Percentiles rank a stretch among this genome's conserved stretches.
These are phyloP conservation scores for Daubentonia madagascariensis DNA, from an alignment of 2,113 vertebrate genomes.

Conservation along the genomic window DNA sequence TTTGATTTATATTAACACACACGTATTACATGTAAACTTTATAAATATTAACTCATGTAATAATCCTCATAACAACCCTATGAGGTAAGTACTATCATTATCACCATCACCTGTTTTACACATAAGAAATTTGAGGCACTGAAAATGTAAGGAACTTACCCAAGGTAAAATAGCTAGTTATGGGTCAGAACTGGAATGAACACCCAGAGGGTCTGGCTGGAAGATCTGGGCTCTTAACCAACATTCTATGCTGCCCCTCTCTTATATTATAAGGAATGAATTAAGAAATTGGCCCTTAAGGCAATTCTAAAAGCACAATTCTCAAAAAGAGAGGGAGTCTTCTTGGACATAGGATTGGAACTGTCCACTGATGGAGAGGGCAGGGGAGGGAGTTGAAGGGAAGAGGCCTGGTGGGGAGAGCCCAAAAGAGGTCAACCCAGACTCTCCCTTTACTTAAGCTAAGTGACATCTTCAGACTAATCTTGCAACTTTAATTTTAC, in stretches of 20 bases:
- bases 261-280: constrained; percentile 1
- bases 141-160: not conserved
- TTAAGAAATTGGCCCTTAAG: constrained; percentile 10
- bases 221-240: not conserved
- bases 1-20: constrained; percentile 9
- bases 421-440: not conserved
- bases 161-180: not conserved
- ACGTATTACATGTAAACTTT: not conserved
- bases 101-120: not conserved
- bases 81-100: not conserved
- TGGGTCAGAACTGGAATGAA: not conserved
- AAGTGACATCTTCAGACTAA: constrained; percentile 16
- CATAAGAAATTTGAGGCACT: not conserved
- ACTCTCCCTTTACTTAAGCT: not conserved
- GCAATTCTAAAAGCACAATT: not conserved
- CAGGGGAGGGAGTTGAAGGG: not conserved
- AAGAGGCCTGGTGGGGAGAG: not conserved
- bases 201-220: not conserved
- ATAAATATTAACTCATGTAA: not conserved
- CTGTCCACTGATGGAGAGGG: not conserved
- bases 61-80: not conserved
- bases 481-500: constrained; percentile 20
- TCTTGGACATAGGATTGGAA: not conserved
- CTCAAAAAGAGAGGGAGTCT: not conserved
- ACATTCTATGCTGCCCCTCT: not conserved